phyloP scores from a whole-genome alignment of 2,888 invertebrate genomes.

The Auanema freiburgensis region DNA sequence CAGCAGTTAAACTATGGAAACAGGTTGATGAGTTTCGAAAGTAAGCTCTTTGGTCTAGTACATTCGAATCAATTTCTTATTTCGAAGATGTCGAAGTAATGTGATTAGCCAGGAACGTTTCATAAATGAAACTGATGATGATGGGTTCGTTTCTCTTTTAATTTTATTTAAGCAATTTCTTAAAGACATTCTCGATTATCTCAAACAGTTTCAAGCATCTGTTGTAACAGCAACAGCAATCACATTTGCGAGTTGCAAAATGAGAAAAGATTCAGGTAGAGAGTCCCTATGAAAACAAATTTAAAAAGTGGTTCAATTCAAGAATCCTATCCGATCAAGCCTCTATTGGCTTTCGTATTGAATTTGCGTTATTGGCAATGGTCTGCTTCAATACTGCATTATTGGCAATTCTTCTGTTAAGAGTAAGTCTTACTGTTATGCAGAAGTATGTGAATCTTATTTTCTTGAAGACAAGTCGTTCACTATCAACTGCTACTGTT shows the following conservation, averaged over 20 bases:
- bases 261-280: constrained; percentile 30
- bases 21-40: constrained; percentile 36
- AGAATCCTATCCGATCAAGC: constrained; percentile 48
- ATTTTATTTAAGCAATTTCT: neutral
- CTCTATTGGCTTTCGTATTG: constrained; percentile 46
- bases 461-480: constrained; percentile 43
- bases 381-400: constrained; percentile 55
- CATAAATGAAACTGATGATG: constrained; percentile 27
- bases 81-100: constrained; percentile 28
- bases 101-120: constrained; percentile 18
- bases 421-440: constrained; percentile 7
- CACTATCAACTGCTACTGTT: constrained; percentile 61
- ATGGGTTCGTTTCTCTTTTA: constrained; percentile 8
- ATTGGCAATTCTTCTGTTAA: constrained; percentile 44
- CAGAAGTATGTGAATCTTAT: neutral
- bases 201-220: constrained; percentile 9
- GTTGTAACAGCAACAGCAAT: constrained; percentile 20
- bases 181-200: neutral
- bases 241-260: constrained; percentile 42
- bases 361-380: constrained; percentile 45
- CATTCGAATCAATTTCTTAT: neutral
- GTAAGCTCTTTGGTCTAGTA: constrained; percentile 1
- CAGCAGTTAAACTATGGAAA: constrained; percentile 53
- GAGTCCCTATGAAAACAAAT: no score
- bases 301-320: no score